phyloP scores from a whole-genome alignment of 2,888 invertebrate species.

The Drosophila koepferae region DNA sequence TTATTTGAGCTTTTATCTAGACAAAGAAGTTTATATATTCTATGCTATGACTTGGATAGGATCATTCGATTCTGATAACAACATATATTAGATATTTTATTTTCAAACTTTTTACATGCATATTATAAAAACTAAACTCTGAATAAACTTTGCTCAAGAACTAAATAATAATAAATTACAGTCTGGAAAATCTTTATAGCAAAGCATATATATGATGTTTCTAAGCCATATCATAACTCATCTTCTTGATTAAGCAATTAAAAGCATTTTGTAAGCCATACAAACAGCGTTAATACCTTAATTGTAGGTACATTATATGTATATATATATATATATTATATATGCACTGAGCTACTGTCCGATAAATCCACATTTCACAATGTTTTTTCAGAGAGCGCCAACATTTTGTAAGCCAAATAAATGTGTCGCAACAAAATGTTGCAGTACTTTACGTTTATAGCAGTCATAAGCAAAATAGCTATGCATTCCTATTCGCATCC shows the following conservation, averaged over 20 bases:
- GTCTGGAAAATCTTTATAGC: background rate
- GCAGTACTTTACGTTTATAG: conserved; percentile 28
- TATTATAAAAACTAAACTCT: background rate
- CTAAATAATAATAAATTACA: background rate
- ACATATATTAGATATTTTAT: background rate
- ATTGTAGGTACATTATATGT: background rate
- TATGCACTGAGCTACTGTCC: background rate
- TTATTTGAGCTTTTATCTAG: too few relatives aligned
- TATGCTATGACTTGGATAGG: too few relatives aligned
- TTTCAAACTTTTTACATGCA: background rate
- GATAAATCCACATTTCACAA: background rate
- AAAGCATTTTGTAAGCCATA: background rate
- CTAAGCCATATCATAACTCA: background rate
- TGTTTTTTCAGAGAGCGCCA: background rate
- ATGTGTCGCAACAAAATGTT: conserved; percentile 22
- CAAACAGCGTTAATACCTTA: background rate
- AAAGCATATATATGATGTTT: background rate
- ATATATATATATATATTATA: background rate
- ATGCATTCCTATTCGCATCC: conserved; percentile 26
- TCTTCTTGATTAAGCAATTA: conserved; percentile 6
- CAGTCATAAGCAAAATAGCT: conserved; percentile 14
- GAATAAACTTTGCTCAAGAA: background rate
- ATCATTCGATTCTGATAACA: background rate
- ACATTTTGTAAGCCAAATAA: conserved; percentile 28
- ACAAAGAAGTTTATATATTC: too few relatives aligned